Evolutionary conservation across 2,113 vertebrate species (phyloP), one percentile per base, ranked within the genome.

Genomic region (Notarius lentiginosus): DNA sequence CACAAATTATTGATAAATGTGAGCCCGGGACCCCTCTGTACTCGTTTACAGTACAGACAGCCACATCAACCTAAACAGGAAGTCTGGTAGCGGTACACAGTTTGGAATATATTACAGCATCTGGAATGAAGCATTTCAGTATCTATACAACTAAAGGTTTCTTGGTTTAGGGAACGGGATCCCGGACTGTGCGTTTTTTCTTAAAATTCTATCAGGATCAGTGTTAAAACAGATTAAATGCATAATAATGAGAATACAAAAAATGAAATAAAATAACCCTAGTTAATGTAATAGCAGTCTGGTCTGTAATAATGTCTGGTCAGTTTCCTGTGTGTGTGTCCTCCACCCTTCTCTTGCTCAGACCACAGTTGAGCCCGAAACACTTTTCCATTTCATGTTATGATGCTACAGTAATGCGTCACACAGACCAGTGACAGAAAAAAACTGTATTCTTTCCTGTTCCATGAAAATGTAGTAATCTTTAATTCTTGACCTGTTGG

Each of bases 341-440:
- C n/a, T 66, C 11, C 30, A 72, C 63, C 81, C 81, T 68, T 53
- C 70, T 83, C 63, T 27, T 70, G n/a, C 17, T 60, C 2, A 83
- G 9, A 60, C 55, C 51, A 84, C 9, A 17, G 68, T 1, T 72
- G 7, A 72, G 72, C 47, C 55, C 27, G 70, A 75, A 22, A n/a
- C 14, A 58, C 20, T 18, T 49, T 63, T 85, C 68, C 24, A 61
- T 47, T 73, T 85, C 22, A 63, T 14, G 30, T 84, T 75, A 58
- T 55, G 55, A 24, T 24, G 14, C 65, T 41, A 84, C 17, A n/a
- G 18, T 17, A 56, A 10, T 73, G 8, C 20, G n/a, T 60, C 30
- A 72, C 66, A 68, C 66, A 11, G 15, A 11, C 15, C 66, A 34
- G 5, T 18, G 15, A 72, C 14, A 72, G 27, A 15, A 60, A 53